phyloP scores from a whole-genome alignment of 2,113 vertebrate species.

The Embiotoca jacksoni region DNA sequence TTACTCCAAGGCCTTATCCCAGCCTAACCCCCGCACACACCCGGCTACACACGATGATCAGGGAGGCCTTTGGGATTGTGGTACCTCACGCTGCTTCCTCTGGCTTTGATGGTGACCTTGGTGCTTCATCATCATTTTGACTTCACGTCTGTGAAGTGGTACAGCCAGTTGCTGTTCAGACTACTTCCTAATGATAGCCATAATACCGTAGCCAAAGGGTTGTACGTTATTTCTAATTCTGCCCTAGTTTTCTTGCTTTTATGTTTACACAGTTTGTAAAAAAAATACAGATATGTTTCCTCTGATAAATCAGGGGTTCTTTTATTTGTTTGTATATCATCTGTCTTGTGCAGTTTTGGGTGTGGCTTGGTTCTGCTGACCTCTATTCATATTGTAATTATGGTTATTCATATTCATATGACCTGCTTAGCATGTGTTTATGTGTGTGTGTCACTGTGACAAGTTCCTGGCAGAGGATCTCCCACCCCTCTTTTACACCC shows the following conservation, averaged over 20 bases:
- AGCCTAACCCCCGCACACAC: conserved; percentile 45
- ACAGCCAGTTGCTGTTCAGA: conserved; percentile 19
- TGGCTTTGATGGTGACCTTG: conserved; percentile 57
- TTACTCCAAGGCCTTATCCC: conserved; percentile 54
- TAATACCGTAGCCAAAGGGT: not conserved
- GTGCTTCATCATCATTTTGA: conserved; percentile 43
- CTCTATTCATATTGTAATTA: conserved; percentile 70
- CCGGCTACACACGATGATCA: conserved; percentile 25
- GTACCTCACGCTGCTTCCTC: conserved; percentile 39
- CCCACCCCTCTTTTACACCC: conserved; percentile 37
- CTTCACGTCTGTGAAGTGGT: conserved; percentile 42
- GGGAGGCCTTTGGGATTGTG: conserved; percentile 38
- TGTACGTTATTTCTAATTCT: conserved; percentile 13
- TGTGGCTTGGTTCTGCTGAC: conserved; percentile 18
- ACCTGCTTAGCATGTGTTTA: not conserved
- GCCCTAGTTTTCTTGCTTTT: conserved; percentile 13
- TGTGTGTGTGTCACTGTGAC: conserved; percentile 15
- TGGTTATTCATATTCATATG: conserved; percentile 68
- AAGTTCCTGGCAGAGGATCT: conserved; percentile 33
- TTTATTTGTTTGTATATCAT: not conserved
- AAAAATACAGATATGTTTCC: not conserved
- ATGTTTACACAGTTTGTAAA: not conserved
- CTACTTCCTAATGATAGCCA: conserved; percentile 39
- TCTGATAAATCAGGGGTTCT: not conserved
- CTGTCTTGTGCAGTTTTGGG: conserved; percentile 7